These are phyloP conservation scores for Cryptocephalus primarius DNA, from an alignment of 2,888 invertebrate species.

Conservation along the genomic window DNA sequence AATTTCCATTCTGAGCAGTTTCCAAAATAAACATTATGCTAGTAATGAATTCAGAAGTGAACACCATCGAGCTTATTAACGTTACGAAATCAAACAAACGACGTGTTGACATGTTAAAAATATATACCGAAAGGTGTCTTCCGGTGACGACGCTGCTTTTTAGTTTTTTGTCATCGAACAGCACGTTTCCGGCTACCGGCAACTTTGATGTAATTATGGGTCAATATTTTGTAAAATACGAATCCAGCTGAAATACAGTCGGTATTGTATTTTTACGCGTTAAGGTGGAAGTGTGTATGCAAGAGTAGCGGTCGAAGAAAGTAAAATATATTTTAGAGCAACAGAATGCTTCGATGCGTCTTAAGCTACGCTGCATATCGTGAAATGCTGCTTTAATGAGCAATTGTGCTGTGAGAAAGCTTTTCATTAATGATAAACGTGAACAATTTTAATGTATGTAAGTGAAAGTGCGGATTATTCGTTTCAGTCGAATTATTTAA, in stretches of 20 bases:
- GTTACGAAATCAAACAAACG: too few species aligned
- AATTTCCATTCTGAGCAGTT: too few species aligned
- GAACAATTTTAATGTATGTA: too few species aligned
- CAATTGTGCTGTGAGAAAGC: slow-evolving; percentile 7
- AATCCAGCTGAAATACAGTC: slow-evolving; percentile 4
- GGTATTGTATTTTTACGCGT: slow-evolving; percentile 4
- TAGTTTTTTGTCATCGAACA: too few species aligned
- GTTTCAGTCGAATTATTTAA: too few species aligned
- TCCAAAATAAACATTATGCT: too few species aligned
- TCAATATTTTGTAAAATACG: slow-evolving; percentile 7
- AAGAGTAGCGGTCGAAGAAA: slow-evolving; percentile 1
- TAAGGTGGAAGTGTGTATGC: slow-evolving; percentile 1
- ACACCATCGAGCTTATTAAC: too few species aligned
- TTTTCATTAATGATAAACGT: slow-evolving; percentile 1
- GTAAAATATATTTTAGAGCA: slow-evolving; percentile 1
- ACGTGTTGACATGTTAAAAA: too few species aligned
- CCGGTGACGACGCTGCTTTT: too few species aligned
- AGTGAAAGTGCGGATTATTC: slow-evolving; percentile 3
- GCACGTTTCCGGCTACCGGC: slow-evolving; percentile 2
- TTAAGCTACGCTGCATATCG: not conserved
- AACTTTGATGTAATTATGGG: slow-evolving; percentile 5
- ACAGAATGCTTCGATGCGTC: slow-evolving; percentile 1
- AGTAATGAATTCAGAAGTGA: too few species aligned
- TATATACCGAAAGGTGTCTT: too few species aligned
- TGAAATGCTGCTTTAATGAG: slow-evolving; percentile 1